These are phyloP conservation scores for Meandrina meandrites DNA, from an alignment of 92 coral and sea anemone species.

Conservation along the genomic window DNA sequence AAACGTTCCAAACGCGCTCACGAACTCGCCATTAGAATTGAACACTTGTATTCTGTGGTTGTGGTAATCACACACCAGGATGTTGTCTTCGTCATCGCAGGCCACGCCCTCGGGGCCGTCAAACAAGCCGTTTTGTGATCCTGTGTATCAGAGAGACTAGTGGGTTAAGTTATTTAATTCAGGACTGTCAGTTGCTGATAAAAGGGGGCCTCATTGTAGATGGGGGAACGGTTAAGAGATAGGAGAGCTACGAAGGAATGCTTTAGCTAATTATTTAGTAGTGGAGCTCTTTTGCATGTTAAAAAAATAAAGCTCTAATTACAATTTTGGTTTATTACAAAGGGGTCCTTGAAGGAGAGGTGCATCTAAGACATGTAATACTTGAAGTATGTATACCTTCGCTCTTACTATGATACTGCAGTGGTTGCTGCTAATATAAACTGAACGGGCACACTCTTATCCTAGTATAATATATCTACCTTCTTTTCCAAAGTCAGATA, in stretches of 20 bases:
- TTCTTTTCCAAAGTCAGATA: constrained; percentile 90
- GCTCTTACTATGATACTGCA: too few relatives aligned
- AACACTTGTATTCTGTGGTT: constrained; percentile 95
- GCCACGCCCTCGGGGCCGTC: constrained; percentile 98
- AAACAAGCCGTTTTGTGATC: constrained; percentile 86
- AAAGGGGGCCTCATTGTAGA: neutral
- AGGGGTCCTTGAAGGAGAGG: too few relatives aligned
- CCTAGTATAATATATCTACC: constrained; percentile 52
- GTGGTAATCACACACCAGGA: constrained; percentile 94
- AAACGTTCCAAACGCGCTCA: constrained; percentile 81
- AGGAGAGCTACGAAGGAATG: neutral
- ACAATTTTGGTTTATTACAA: neutral
- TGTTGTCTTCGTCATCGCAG: constrained; percentile 93
- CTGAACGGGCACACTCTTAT: too few relatives aligned
- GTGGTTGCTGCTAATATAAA: too few relatives aligned
- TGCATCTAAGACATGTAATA: too few relatives aligned
- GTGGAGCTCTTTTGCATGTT: neutral
- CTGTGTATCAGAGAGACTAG: constrained; percentile 18
- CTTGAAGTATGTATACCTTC: too few relatives aligned
- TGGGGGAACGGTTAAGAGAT: too few relatives aligned
- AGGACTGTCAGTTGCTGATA: neutral
- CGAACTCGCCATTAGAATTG: constrained; percentile 73
- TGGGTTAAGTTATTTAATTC: neutral
- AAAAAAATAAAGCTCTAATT: too few relatives aligned
- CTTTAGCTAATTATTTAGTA: neutral